These are phyloP conservation scores for Drosophila trapezifrons DNA, from an alignment of 1,140 invertebrate species.

Conservation along the genomic window DNA sequence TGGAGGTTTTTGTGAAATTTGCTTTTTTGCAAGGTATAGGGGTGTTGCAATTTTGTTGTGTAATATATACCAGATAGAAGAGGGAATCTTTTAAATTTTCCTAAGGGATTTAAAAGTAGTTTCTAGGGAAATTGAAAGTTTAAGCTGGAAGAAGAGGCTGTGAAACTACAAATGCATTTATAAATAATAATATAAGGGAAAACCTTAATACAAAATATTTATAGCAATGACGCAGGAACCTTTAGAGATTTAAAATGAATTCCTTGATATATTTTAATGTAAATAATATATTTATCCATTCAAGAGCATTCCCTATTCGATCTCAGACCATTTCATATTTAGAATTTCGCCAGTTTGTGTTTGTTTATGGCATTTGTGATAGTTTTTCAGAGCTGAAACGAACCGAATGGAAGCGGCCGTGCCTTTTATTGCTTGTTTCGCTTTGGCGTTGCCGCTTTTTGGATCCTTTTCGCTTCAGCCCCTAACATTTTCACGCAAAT, in stretches of 20 bases:
- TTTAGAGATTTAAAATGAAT: not conserved
- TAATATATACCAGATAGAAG: not conserved
- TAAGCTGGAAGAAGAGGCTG: too few relatives aligned
- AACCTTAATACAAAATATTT: too few relatives aligned
- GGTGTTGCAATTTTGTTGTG: not conserved
- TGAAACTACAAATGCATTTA: too few relatives aligned
- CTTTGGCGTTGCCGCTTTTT: constrained; percentile 40
- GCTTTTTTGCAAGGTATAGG: not conserved
- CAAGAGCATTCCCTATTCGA: constrained; percentile 35
- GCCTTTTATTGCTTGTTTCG: constrained; percentile 70
- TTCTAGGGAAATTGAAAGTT: not conserved
- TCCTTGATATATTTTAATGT: not conserved
- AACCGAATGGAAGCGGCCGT: constrained; percentile 54
- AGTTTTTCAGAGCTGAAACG: constrained; percentile 67
- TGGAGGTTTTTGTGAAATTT: not conserved
- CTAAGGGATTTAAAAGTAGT: not conserved
- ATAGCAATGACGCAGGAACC: too few relatives aligned
- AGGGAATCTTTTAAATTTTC: not conserved
- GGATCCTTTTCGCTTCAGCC: constrained; percentile 16
- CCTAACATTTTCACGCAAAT: constrained; percentile 42
- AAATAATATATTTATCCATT: not conserved
- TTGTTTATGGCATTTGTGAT: constrained; percentile 55
- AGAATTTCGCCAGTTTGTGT: constrained; percentile 35
- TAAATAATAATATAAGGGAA: too few relatives aligned
- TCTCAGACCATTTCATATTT: not conserved